Percentiles rank a stretch among this genome's conserved stretches.
These are phyloP conservation scores for Halcyon leucocephala DNA, from an alignment of 2,797 vertebrate genomes.

Conservation along the genomic window DNA sequence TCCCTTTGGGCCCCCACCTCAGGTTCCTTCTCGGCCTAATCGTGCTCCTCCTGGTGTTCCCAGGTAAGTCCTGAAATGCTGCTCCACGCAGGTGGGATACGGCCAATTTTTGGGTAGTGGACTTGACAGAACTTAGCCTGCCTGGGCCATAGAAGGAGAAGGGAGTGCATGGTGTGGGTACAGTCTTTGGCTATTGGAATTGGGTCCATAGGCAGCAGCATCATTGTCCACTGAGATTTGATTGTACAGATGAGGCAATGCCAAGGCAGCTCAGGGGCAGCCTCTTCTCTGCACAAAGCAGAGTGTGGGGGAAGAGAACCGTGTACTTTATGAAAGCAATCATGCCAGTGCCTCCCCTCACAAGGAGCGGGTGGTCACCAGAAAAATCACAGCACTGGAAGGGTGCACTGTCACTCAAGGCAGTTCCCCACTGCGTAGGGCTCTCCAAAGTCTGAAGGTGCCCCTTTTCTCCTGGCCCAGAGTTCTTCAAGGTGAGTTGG, in stretches of 20 bases:
- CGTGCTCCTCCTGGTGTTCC: conserved; percentile 96
- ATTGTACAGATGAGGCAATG: not conserved
- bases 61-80: conserved; percentile 85
- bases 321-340: not conserved
- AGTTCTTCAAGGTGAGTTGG: not conserved
- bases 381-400: not conserved
- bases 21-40: conserved; percentile 96
- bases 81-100: not conserved
- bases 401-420: not conserved
- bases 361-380: not conserved
- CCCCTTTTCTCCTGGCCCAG: not conserved
- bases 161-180: not conserved
- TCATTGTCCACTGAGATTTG: not conserved
- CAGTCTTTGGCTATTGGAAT: not conserved
- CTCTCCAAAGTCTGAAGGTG: not conserved
- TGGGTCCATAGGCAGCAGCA: not conserved
- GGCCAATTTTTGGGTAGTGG: not conserved
- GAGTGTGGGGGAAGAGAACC: not conserved
- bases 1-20: conserved; percentile 92
- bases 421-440: not conserved
- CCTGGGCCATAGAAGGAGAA: not conserved
- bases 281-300: not conserved
- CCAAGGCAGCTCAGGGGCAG: not conserved
- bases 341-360: not conserved
- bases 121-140: not conserved